These are phyloP conservation scores for Notoglanidium macrostoma DNA, from an alignment of 2,797 vertebrate genomes.

Conservation along the genomic window DNA sequence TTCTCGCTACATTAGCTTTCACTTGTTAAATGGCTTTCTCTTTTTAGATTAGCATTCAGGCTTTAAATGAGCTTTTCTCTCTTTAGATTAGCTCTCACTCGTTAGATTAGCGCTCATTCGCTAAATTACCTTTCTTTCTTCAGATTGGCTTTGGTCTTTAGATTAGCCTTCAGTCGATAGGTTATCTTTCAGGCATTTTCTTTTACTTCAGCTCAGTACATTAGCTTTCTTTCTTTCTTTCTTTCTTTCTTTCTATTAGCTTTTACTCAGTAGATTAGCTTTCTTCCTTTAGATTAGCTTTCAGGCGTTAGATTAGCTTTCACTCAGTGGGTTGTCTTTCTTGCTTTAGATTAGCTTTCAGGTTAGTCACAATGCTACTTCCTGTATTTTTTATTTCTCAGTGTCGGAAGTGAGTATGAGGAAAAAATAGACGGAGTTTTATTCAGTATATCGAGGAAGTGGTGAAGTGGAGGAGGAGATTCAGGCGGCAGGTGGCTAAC, in stretches of 20 bases:
- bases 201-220: background rate
- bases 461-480: background rate
- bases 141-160: background rate
- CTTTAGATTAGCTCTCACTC: background rate
- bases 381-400: background rate
- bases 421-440: background rate
- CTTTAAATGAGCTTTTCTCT: background rate
- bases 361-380: background rate
- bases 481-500: background rate
- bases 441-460: background rate
- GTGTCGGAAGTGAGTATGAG: background rate
- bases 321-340: background rate
- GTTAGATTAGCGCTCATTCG: background rate
- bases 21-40: background rate
- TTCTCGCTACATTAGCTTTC: background rate
- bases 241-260: background rate
- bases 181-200: background rate
- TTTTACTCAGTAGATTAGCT: background rate
- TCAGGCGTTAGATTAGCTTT: background rate
- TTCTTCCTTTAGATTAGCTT: background rate
- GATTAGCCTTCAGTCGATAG: background rate
- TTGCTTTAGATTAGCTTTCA: background rate
- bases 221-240: background rate
- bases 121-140: background rate
- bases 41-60: background rate